Percentiles rank a stretch among this genome's conserved stretches.
Conservation (phyloP, 2,888 invertebrate species). For the Osmoderma eremita region DNA sequence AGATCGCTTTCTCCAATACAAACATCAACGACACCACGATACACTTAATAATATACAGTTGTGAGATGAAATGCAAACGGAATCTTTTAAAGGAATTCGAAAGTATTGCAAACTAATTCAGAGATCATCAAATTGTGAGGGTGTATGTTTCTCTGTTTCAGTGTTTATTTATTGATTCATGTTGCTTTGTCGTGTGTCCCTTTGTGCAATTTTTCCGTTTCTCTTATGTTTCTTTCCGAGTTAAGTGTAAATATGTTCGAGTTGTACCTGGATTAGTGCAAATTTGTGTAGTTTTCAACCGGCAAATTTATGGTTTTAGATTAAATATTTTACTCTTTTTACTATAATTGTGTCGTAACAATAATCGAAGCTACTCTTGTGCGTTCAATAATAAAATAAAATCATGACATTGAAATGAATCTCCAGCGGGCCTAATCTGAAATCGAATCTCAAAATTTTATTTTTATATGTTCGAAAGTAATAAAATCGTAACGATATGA, state of each 20-base stretch:
- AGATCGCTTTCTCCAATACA: conserved; percentile 70
- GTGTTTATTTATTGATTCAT: conserved; percentile 31
- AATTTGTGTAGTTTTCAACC: conserved; percentile 37
- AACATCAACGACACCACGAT: conserved; percentile 68
- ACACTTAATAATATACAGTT: conserved; percentile 71
- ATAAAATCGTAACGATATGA: no score
- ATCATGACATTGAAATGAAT: no score
- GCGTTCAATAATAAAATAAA: no score
- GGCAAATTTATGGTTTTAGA: conserved; percentile 4
- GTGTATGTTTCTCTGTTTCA: conserved; percentile 19
- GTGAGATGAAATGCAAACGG: conserved; percentile 69
- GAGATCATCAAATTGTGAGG: not conserved
- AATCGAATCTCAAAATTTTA: no score
- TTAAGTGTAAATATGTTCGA: conserved; percentile 37
- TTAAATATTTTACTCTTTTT: not conserved
- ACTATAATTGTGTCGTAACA: not conserved
- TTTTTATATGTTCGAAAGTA: no score
- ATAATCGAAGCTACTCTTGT: no score
- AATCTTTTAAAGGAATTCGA: conserved; percentile 65
- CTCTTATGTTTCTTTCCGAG: conserved; percentile 22
- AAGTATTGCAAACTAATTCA: conserved; percentile 41
- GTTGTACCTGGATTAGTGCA: conserved; percentile 45
- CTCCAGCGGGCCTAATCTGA: no score
- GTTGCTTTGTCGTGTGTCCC: conserved; percentile 13
- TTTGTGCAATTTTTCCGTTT: conserved; percentile 13